Evolutionary conservation across 2,797 vertebrate species (phyloP), one percentile per base, ranked within the genome.

Genomic region (Sarcoramphus papa): DNA sequence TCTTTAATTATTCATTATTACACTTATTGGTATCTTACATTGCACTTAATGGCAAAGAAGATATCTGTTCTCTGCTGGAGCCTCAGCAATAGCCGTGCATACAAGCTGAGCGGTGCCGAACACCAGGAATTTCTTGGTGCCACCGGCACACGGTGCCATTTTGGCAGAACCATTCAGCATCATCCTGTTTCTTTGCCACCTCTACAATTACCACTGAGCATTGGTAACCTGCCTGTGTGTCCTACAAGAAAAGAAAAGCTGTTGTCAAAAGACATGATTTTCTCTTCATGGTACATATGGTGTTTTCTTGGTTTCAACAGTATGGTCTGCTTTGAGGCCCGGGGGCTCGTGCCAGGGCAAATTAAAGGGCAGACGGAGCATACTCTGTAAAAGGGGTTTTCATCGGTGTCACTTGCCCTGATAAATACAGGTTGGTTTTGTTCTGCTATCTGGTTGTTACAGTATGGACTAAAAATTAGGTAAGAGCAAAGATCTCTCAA

Each of bases 1-100:
- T 88, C 85, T 96, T 97, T 74, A 95, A 97, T 96, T 94, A 95
- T 97, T 95, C 93, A 95, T 95, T 43, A 59, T 96, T 94, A 97
- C 93, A 90, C 93, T 95, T 91, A 92, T 19, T 91, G 86, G 84
- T 75, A 48, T 90, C 92, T 91, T 68, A 64, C 85, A 56, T n/a
- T 62, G 91, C 92, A 89, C 94, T 97, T 91, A 95, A 78, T 10
- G 1, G 82, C 96, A 28, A 37, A 28, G 88, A 79, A 81, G 75
- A 70, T 57, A 62, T 17, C 85, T 83, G 62, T 22, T 84, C 80
- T 41, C 59, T 54, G 85, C 88, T 83, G 81, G 56, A 93, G 80
- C 53, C 65, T 92, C 40, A 4, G 94, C 80, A 53, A 37, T 9
- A 83, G 79, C 67, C 6, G 0, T 7, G 43, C 3, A 19, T 31